Percentiles rank a stretch among this genome's conserved stretches.
These are phyloP conservation scores for Gymnoscopelus microlampas DNA, from an alignment of 2,797 vertebrate genomes.

Conservation along the genomic window DNA sequence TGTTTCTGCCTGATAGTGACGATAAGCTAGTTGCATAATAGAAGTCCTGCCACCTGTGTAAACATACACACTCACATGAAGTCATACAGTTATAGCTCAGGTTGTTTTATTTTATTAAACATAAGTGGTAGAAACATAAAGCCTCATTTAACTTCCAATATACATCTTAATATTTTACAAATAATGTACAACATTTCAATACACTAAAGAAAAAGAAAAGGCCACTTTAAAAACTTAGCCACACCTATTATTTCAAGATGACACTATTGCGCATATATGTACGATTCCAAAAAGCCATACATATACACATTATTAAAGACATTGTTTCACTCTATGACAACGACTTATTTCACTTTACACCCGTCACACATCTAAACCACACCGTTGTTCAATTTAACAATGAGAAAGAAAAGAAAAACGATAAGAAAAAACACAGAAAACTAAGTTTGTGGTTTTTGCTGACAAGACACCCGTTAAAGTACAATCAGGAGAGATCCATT, in stretches of 20 bases:
- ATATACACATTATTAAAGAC: constrained; percentile 51
- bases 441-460: constrained; percentile 59
- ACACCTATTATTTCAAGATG: constrained; percentile 68
- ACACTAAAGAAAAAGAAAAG: constrained; percentile 74
- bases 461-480: constrained; percentile 20
- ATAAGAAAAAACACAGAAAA: constrained; percentile 63
- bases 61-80: background rate
- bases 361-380: constrained; percentile 55
- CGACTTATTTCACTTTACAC: constrained; percentile 51
- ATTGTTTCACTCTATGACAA: constrained; percentile 51
- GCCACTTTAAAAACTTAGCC: constrained; percentile 72
- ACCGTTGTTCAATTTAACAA: constrained; percentile 52
- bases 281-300: constrained; percentile 52
- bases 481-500: background rate
- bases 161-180: constrained; percentile 64
- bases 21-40: too few relatives aligned
- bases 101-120: constrained; percentile 75
- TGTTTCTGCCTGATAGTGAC: too few relatives aligned
- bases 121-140: constrained; percentile 74
- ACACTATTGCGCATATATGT: constrained; percentile 75
- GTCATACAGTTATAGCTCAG: constrained; percentile 43
- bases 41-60: too few relatives aligned
- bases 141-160: constrained; percentile 59
- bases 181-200: constrained; percentile 72
- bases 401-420: constrained; percentile 40